A percentile compares a stretch with the other conserved stretches of the same genome.
Evolutionary conservation across 1,140 invertebrate genomes (phyloP).

Genomic region (Ptiloglossa arizonensis): DNA sequence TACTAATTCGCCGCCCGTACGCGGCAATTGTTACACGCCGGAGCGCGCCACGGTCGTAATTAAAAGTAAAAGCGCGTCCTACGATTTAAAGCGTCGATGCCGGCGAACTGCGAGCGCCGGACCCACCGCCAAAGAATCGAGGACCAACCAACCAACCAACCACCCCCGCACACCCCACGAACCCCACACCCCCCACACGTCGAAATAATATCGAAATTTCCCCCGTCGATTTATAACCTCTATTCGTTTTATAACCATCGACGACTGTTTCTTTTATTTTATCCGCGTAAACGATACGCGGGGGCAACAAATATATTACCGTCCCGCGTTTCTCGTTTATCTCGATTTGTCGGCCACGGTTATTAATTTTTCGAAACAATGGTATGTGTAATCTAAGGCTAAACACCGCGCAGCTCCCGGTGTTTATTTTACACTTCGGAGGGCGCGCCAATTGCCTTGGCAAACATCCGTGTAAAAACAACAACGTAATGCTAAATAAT

Average conservation of each 20-base stretch:
- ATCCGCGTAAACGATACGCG: not conserved
- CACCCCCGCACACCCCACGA: too few relatives aligned
- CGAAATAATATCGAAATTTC: not conserved
- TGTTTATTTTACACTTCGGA: constrained; percentile 29
- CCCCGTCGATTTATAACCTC: not conserved
- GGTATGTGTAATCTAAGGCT: constrained; percentile 35
- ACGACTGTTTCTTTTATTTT: constrained; percentile 14
- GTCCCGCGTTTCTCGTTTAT: not conserved
- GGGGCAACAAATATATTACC: constrained; percentile 12
- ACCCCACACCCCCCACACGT: too few relatives aligned
- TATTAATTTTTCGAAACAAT: constrained; percentile 42
- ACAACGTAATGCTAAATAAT: constrained; percentile 46
- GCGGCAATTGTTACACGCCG: not conserved
- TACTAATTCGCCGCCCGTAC: not conserved
- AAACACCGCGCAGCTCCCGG: constrained; percentile 1
- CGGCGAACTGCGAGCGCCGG: too few relatives aligned
- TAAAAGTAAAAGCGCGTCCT: not conserved
- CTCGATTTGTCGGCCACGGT: constrained; percentile 14
- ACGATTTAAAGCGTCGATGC: not conserved
- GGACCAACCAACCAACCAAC: too few relatives aligned
- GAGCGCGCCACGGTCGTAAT: not conserved
- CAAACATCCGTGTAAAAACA: constrained; percentile 34
- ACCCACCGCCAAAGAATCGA: not conserved
- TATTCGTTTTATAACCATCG: not conserved
- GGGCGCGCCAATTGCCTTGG: constrained; percentile 27